Evolutionary conservation across 2,797 vertebrate species (phyloP), one percentile per base, ranked within the genome.

Genomic region (Iguana delicatissima): DNA sequence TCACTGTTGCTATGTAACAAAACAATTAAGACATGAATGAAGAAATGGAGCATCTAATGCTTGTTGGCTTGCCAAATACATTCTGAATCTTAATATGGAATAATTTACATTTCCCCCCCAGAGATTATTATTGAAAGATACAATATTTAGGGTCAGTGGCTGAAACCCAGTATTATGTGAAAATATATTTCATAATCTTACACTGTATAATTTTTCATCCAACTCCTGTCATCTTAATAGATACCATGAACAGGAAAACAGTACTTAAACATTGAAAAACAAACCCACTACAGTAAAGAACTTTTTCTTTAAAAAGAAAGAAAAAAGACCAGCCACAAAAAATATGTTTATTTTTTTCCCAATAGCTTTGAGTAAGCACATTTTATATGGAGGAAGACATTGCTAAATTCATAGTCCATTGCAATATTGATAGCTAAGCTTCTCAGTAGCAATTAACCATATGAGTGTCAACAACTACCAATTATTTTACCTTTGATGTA

Each of bases 1-100:
- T 82, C 80, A 72, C 80, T 69, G 73, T 87, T 80, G 42, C 13
- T n/a, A 69, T 77, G 89, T 72, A 92, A 83, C 69, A 88, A 92
- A 86, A 62, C 72, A 91, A 87, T 38, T 72, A 4, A 82, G 77
- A 80, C 0, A 62, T 86, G 77, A 93, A 91, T 29, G 29, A 81
- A 83, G 38, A 82, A 42, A 84, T 26, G 46, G 57, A 50, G 79
- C 6, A 55, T 26, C 22, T 29, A 77, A 80, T 14, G 18, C 22
- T 20, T 9, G 69, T 57, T 76, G 5, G 0, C 89, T 91, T 87
- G 32, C 3, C 3, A 38, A 46, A 88, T 10, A 13, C 80, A 67
- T 3, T 83, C 38, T 86, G 73, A 26, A 76, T 89, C 59, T 4
- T 24, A 10, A 81, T 67, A 57, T 72, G 26, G 46, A 92, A 86